Percentiles rank a stretch among this genome's conserved stretches.
These are phyloP conservation scores for Ptyas mucosa DNA, from an alignment of 2,113 vertebrate genomes.

Conservation along the genomic window DNA sequence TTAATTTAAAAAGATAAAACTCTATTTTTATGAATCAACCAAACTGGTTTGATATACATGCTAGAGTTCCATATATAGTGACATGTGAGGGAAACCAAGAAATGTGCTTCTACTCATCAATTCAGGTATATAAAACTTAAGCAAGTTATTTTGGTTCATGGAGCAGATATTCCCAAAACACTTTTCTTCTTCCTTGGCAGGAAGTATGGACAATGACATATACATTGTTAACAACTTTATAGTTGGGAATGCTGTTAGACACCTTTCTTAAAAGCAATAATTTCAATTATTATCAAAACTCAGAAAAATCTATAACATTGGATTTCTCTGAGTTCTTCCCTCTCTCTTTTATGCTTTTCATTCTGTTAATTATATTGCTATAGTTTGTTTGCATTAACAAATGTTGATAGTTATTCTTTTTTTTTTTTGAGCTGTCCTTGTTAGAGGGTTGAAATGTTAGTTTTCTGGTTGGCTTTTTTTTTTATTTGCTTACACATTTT, in stretches of 20 bases:
- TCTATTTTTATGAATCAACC: not conserved
- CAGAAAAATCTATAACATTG: not conserved
- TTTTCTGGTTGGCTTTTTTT: not conserved
- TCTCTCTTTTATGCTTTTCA: not conserved
- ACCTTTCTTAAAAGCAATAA: not conserved
- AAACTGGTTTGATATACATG: not conserved
- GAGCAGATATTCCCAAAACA: not conserved
- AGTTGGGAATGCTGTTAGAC: not conserved
- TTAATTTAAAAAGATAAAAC: not conserved
- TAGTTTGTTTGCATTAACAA: not conserved
- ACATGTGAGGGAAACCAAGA: not conserved
- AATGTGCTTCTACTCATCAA: not conserved
- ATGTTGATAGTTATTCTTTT: not conserved
- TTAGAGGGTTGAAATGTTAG: not conserved
- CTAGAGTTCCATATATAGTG: not conserved
- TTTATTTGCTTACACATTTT: not conserved
- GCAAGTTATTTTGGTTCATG: not conserved
- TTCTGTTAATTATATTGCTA: not conserved
- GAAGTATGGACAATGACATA: not conserved
- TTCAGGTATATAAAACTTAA: not conserved
- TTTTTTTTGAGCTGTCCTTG: not conserved
- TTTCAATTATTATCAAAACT: not conserved
- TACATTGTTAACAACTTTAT: not conserved
- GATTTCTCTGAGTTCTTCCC: not conserved
- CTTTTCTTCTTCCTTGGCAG: not conserved